Percentiles rank a stretch among this genome's conserved stretches.
These are phyloP conservation scores for Myotis davidii DNA, from an alignment of 2,113 vertebrate genomes.

Conservation along the genomic window DNA sequence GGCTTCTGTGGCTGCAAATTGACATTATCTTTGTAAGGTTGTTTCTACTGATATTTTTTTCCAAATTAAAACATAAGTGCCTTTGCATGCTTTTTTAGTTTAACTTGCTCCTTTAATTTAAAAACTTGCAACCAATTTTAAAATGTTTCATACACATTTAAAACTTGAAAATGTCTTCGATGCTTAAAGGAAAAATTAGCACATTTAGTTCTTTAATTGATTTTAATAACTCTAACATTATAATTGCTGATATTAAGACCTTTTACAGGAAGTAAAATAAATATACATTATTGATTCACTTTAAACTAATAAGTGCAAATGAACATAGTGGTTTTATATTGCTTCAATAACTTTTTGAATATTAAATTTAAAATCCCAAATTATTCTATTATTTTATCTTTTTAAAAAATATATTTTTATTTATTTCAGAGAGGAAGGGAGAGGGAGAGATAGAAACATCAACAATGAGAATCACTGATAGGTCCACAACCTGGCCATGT, in stretches of 20 bases:
- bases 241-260: slow-evolving; percentile 63
- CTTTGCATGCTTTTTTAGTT: neutral
- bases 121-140: slow-evolving; percentile 44
- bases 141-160: slow-evolving; percentile 1
- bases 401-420: too few species aligned
- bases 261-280: slow-evolving; percentile 54
- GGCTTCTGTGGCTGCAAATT: slow-evolving; percentile 55
- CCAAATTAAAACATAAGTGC: slow-evolving; percentile 56
- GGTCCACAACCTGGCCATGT: too few species aligned
- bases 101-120: slow-evolving; percentile 50
- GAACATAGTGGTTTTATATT: slow-evolving; percentile 53
- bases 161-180: slow-evolving; percentile 50
- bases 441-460: too few species aligned
- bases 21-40: slow-evolving; percentile 43
- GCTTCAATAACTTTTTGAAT: slow-evolving; percentile 58
- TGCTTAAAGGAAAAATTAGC: slow-evolving; percentile 39
- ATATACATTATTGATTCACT: slow-evolving; percentile 58
- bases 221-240: slow-evolving; percentile 46
- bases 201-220: slow-evolving; percentile 60
- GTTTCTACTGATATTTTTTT: slow-evolving; percentile 8
- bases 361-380: slow-evolving; percentile 55
- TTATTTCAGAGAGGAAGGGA: too few species aligned
- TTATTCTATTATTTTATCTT: slow-evolving; percentile 28
- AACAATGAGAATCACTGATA: too few species aligned
- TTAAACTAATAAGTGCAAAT: slow-evolving; percentile 40